Conservation (phyloP, 30 jellyfish, hydroid and myxozoan species). For the Hydractinia symbiolongicarpus region DNA sequence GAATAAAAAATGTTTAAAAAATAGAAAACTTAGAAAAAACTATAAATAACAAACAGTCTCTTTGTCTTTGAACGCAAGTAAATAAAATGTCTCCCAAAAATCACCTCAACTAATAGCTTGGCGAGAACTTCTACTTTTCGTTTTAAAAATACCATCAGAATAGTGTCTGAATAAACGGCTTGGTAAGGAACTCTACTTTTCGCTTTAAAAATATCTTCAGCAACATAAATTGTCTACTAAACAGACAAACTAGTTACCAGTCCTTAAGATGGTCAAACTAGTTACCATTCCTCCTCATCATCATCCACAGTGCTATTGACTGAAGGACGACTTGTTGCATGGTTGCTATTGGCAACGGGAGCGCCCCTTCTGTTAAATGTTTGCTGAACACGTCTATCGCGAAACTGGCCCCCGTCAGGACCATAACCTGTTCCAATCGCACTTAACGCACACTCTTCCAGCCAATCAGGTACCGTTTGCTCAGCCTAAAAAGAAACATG, state of each 20-base stretch:
- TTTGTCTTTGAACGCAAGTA: no score
- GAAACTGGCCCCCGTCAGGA: conserved; percentile 44
- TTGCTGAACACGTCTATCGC: conserved; percentile 21
- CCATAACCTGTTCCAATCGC: conserved; percentile 59
- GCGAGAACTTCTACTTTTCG: no score
- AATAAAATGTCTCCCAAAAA: no score
- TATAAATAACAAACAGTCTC: no score
- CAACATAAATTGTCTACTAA: no score
- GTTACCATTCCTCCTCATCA: conserved; percentile 23
- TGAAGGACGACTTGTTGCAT: neutral
- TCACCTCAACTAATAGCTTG: no score
- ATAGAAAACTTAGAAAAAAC: no score
- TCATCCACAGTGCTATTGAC: neutral
- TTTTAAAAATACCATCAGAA: no score
- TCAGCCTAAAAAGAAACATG: conserved; percentile 28
- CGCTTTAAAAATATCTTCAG: no score
- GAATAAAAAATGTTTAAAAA: no score
- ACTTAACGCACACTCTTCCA: conserved; percentile 36
- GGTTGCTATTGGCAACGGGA: neutral
- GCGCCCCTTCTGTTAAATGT: conserved; percentile 1
- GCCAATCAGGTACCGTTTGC: conserved; percentile 60
- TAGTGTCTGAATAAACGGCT: no score
- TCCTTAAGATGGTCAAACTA: neutral
- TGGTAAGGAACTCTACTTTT: no score
- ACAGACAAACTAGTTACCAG: neutral